Evolutionary conservation across 2,888 invertebrate species (phyloP).

Genomic region (Euphydryas editha): DNA sequence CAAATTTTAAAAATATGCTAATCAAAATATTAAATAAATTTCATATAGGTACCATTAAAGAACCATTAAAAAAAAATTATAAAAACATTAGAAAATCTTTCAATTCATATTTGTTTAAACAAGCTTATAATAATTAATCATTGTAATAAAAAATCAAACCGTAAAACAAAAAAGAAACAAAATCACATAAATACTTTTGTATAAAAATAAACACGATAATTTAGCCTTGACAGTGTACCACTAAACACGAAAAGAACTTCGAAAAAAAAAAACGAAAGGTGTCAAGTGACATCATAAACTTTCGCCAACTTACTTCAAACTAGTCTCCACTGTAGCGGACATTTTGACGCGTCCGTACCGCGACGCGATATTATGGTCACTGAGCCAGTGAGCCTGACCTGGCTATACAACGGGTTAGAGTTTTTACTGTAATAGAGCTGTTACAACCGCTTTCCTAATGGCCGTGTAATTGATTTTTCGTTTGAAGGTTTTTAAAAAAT

Average conservation of each 20-base stretch:
- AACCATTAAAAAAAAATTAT: no score
- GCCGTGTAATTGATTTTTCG: neutral
- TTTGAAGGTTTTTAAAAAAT: neutral
- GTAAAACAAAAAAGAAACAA: neutral
- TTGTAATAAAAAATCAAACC: neutral
- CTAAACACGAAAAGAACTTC: slow-evolving; percentile 12
- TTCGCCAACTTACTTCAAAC: slow-evolving; percentile 73
- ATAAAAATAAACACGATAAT: neutral
- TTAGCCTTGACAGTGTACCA: slow-evolving; percentile 11
- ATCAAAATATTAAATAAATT: no score
- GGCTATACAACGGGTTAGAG: slow-evolving; percentile 9
- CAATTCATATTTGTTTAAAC: neutral
- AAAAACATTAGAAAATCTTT: neutral
- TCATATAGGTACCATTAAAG: no score
- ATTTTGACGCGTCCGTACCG: slow-evolving; percentile 51
- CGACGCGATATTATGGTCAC: slow-evolving; percentile 45
- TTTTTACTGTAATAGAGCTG: slow-evolving; percentile 22
- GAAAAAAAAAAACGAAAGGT: slow-evolving; percentile 14
- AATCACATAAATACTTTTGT: neutral
- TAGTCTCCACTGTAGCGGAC: slow-evolving; percentile 72
- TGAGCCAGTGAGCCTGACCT: no score
- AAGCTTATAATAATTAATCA: neutral
- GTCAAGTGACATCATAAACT: slow-evolving; percentile 47
- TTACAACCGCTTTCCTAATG: slow-evolving; percentile 21
- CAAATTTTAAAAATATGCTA: no score